These are phyloP conservation scores for Monochamus alternatus DNA, from an alignment of 2,888 invertebrate species.

Conservation along the genomic window DNA sequence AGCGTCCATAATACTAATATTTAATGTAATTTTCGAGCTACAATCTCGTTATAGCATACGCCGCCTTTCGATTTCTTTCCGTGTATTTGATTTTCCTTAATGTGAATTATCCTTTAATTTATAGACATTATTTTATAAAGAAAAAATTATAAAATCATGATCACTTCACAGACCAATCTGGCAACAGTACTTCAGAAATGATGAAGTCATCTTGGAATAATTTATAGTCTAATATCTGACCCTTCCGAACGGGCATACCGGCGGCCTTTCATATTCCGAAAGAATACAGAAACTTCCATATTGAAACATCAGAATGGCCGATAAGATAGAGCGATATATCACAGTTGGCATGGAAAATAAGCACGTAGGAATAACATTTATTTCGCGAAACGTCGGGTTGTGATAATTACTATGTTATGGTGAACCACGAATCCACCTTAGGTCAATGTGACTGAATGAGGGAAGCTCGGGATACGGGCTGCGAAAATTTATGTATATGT, in stretches of 20 bases:
- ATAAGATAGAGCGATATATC: slow-evolving; percentile 38
- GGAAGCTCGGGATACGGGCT: slow-evolving; percentile 40
- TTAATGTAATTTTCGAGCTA: too few relatives aligned
- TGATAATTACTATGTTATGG: slow-evolving; percentile 50
- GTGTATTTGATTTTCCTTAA: too few relatives aligned
- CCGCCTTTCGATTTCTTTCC: too few relatives aligned
- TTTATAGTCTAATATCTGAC: neutral
- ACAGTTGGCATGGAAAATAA: slow-evolving; percentile 48
- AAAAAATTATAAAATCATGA: too few relatives aligned
- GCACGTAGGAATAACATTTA: slow-evolving; percentile 50
- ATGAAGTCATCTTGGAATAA: too few relatives aligned
- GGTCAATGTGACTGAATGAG: slow-evolving; percentile 41
- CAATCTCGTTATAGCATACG: too few relatives aligned
- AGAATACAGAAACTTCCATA: slow-evolving; percentile 2
- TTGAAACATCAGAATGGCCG: slow-evolving; percentile 23
- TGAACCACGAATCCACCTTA: slow-evolving; percentile 36
- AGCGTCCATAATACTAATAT: too few relatives aligned
- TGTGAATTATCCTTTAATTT: too few relatives aligned
- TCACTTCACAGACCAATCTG: too few relatives aligned
- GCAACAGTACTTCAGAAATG: too few relatives aligned
- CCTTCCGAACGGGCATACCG: neutral
- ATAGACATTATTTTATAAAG: too few relatives aligned
- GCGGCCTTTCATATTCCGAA: slow-evolving; percentile 16
- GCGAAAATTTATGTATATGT: slow-evolving; percentile 49
- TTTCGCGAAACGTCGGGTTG: slow-evolving; percentile 48